A percentile compares a stretch with the other conserved stretches of the same genome.
phyloP scores from a whole-genome alignment of 1,140 invertebrate genomes.

The Drosophila miranda region DNA sequence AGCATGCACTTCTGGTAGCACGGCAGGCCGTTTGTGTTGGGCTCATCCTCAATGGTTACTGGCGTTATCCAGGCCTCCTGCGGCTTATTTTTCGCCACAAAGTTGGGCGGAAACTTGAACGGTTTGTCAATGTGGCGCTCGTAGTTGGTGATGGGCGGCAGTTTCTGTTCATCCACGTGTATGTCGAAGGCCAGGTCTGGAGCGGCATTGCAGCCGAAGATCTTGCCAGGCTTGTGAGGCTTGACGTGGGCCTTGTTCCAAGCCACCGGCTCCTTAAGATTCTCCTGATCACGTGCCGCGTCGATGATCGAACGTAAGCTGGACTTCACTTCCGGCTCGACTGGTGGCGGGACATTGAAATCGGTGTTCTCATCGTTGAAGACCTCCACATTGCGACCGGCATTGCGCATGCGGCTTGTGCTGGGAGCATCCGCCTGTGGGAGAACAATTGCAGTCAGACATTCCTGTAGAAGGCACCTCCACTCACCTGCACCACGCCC shows the following conservation, averaged over 20 bases:
- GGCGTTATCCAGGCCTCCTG: constrained; percentile 63
- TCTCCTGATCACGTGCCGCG: constrained; percentile 84
- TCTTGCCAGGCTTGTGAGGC: constrained; percentile 63
- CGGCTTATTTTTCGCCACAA: constrained; percentile 48
- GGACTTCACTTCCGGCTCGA: constrained; percentile 19
- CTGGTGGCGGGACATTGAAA: constrained; percentile 31
- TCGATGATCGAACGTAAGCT: constrained; percentile 83
- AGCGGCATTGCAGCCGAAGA: constrained; percentile 39
- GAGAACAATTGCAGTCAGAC: constrained; percentile 1
- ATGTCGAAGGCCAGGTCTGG: constrained; percentile 68
- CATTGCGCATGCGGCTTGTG: constrained; percentile 44
- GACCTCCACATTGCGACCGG: constrained; percentile 56
- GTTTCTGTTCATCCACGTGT: constrained; percentile 63
- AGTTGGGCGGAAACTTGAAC: constrained; percentile 56
- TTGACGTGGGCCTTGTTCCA: constrained; percentile 84
- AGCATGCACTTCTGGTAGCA: constrained; percentile 70
- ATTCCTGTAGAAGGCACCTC: background rate
- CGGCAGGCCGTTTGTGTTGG: constrained; percentile 47
- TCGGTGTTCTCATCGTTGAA: constrained; percentile 73
- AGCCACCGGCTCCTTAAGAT: constrained; percentile 85
- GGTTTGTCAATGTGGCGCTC: constrained; percentile 62
- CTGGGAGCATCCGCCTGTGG: constrained; percentile 36
- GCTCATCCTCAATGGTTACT: constrained; percentile 67
- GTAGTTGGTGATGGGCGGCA: constrained; percentile 43
- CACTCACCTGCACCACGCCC: constrained; percentile 63